These are phyloP conservation scores for Xestoiulus laeticollis DNA, from an alignment of 2,888 invertebrate species.

Conservation along the genomic window DNA sequence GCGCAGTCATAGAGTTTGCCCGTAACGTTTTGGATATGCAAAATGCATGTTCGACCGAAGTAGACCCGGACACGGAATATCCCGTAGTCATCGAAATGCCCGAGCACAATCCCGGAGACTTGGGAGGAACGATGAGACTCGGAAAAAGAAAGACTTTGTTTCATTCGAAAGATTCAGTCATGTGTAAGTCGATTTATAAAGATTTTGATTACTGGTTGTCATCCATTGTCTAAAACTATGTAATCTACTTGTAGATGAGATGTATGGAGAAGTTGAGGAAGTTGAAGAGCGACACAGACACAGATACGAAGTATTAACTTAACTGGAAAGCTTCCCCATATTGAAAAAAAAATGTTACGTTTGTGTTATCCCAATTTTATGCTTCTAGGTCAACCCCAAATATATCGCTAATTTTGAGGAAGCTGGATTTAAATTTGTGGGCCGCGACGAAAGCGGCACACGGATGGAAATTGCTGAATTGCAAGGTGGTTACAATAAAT, in stretches of 20 bases:
- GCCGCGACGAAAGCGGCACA: slow-evolving; percentile 79
- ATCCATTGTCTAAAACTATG: not conserved
- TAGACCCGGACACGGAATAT: slow-evolving; percentile 75
- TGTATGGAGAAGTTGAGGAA: slow-evolving; percentile 79
- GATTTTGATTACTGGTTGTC: not conserved
- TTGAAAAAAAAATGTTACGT: not conserved
- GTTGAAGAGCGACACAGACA: slow-evolving; percentile 97
- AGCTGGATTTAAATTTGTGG: slow-evolving; percentile 87
- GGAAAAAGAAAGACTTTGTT: slow-evolving; percentile 92
- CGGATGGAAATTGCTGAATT: slow-evolving; percentile 96
- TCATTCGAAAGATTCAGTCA: slow-evolving; percentile 66
- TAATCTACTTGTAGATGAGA: too few relatives aligned
- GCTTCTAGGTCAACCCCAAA: slow-evolving; percentile 78
- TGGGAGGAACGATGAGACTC: slow-evolving; percentile 98
- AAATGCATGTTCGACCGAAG: slow-evolving; percentile 88
- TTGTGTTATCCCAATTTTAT: not conserved
- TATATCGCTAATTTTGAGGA: slow-evolving; percentile 81
- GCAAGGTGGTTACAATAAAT: slow-evolving; percentile 64
- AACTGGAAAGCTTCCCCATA: not conserved
- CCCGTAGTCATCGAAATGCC: slow-evolving; percentile 97
- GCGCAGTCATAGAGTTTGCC: slow-evolving; percentile 94
- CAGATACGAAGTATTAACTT: slow-evolving; percentile 87
- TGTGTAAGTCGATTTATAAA: slow-evolving; percentile 62
- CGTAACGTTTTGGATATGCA: slow-evolving; percentile 79
- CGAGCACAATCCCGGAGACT: slow-evolving; percentile 90